Percentiles rank a stretch among this genome's conserved stretches.
These are phyloP conservation scores for Bombyx huttoni DNA, from an alignment of 2,888 invertebrate species.

Conservation along the genomic window DNA sequence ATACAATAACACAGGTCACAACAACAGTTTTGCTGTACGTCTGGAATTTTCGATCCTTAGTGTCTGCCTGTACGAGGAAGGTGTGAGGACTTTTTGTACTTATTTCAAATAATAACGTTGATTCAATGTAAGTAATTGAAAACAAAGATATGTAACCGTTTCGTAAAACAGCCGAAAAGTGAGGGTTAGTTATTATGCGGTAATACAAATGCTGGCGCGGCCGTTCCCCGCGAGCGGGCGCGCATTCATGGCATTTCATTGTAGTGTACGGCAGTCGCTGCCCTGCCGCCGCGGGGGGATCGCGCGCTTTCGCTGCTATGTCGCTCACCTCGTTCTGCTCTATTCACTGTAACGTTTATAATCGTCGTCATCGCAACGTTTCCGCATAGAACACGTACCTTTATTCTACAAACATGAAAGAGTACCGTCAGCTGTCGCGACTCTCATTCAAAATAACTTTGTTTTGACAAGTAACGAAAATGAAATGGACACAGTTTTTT, in stretches of 20 bases:
- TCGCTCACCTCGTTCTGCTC: conserved; percentile 26
- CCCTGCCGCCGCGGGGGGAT: conserved; percentile 57
- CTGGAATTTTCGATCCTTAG: no score
- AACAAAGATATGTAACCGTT: conserved; percentile 56
- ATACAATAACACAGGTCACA: no score
- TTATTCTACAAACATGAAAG: conserved; percentile 49
- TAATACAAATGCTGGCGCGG: conserved; percentile 50
- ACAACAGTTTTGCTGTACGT: no score
- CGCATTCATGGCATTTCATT: conserved; percentile 62
- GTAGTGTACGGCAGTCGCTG: conserved; percentile 59
- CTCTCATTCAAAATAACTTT: conserved; percentile 42
- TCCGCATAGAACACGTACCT: conserved; percentile 33
- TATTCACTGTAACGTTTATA: conserved; percentile 40
- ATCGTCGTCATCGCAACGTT: conserved; percentile 41
- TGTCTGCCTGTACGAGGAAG: no score
- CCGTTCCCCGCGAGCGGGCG: conserved; percentile 27
- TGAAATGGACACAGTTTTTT: conserved; percentile 64
- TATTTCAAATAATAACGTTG: no score
- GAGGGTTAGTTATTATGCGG: conserved; percentile 62
- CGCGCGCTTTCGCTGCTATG: conserved; percentile 32
- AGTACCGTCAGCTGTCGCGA: conserved; percentile 30
- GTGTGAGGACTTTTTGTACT: no score
- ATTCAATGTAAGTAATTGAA: background rate
- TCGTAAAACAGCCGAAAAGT: conserved; percentile 50
- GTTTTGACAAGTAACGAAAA: conserved; percentile 56